Percentiles rank a stretch among this genome's conserved stretches.
Conservation (phyloP, 2,888 invertebrate species). For the Lissocephala sabroskyi region DNA sequence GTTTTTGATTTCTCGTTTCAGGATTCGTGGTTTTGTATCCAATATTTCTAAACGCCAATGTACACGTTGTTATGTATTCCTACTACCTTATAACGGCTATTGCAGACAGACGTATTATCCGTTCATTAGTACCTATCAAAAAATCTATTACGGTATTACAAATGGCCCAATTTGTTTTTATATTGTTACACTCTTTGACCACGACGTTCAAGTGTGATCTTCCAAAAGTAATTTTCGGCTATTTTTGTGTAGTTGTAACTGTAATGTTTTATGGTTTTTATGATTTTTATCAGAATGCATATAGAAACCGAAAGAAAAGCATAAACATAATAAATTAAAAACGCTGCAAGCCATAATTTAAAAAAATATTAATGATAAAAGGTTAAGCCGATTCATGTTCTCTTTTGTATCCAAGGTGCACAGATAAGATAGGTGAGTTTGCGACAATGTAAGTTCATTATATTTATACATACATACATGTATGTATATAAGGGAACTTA, state of each 20-base stretch:
- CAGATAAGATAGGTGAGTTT: no score
- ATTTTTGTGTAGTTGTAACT: slow-evolving; percentile 78
- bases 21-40: slow-evolving; percentile 80
- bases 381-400: no score
- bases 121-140: slow-evolving; percentile 76
- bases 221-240: slow-evolving; percentile 73
- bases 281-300: slow-evolving; percentile 78
- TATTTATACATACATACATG: no score
- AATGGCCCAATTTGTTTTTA: slow-evolving; percentile 81
- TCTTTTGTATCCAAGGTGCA: no score
- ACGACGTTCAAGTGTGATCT: slow-evolving; percentile 73
- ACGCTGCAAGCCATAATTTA: no score
- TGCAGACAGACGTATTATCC: slow-evolving; percentile 75
- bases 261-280: slow-evolving; percentile 82
- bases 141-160: slow-evolving; percentile 78
- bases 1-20: slow-evolving; percentile 62
- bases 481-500: no score
- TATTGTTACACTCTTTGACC: slow-evolving; percentile 76
- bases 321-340: no score
- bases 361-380: no score
- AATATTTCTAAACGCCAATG: slow-evolving; percentile 78
- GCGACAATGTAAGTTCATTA: no score
- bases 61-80: slow-evolving; percentile 85
- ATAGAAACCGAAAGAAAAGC: no score
- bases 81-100: slow-evolving; percentile 81